Base-by-base conservation (phyloP, 2,797 vertebrate species). In the Sylvilagus floridanus region DNA sequence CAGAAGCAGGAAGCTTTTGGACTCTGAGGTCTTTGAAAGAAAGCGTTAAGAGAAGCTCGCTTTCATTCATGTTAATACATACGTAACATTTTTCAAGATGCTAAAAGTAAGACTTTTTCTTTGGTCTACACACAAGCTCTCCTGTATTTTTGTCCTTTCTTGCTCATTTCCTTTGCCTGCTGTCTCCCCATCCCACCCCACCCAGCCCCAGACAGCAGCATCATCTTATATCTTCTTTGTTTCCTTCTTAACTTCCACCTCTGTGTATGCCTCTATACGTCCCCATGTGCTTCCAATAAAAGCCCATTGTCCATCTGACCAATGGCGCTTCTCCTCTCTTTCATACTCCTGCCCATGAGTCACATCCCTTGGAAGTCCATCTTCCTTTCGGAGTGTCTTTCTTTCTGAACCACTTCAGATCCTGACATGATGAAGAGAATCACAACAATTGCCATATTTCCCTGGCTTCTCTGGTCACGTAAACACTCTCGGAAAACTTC, bases 281-380 rank as follows among this genome's bases (percentile, higher is more conserved):
- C 68, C 60, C 83, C 92, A 87, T 84, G 73, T 79, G 92, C 79
- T 96, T 91, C 69, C 47, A 88, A 96, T 94, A 88, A 96, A 94
- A 94, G 73, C 84, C 91, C 89, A 95, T 94, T 96, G 96, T 96
- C 93, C 86, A 73, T 91, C 76, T 85, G 96, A 94, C 89, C 69
- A 94, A 77, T 75, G 71, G 2, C 72, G 95, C 87, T 87, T 78
- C 91, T 86, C 60, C 69, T 81, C 42, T 88, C 57, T 91, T 93
- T 91, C 83, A 65, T 95, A 81, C 87, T 92, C 47, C 50, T 91
- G 54, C 37, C 69, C 19, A 21, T 97, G 96, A 97, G 91, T 97
- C 97, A 97, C 81, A 91, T 96, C 96, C 97, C 89, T 90, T 88
- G 84, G 73, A 97, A 95, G 92, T 71, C 66, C 91, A 94, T 95